Conservation (phyloP, 1,140 invertebrate species). For the Elymnias hypermnestra region DNA sequence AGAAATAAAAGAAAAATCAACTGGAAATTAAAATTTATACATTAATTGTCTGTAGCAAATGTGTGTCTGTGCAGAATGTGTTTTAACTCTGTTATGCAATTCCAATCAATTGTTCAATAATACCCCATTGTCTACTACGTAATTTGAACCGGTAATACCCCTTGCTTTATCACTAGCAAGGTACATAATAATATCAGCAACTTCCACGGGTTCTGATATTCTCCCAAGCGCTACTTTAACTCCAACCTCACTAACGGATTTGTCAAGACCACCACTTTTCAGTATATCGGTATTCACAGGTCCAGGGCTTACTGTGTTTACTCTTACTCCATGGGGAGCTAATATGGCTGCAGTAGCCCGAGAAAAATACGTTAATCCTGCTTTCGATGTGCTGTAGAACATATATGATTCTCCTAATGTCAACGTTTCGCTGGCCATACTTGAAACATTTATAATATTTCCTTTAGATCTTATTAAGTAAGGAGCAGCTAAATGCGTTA, state of each 20-base stretch:
- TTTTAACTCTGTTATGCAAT: too few species aligned
- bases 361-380: slow-evolving; percentile 10
- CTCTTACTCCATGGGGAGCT: slow-evolving; percentile 3
- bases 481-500: slow-evolving; percentile 15
- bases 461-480: slow-evolving; percentile 21
- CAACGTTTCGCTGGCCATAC: slow-evolving; percentile 2
- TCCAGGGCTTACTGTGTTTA: slow-evolving; percentile 1
- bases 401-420: background rate
- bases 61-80: too few species aligned
- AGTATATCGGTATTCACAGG: slow-evolving; percentile 2
- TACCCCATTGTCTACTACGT: slow-evolving; percentile 21
- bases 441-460: slow-evolving; percentile 27
- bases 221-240: slow-evolving; percentile 83
- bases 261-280: background rate
- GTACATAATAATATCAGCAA: slow-evolving; percentile 84
- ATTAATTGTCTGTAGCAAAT: too few species aligned
- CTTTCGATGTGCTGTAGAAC: slow-evolving; percentile 7
- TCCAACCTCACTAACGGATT: slow-evolving; percentile 49
- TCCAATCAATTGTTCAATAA: slow-evolving; percentile 4
- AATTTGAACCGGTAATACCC: slow-evolving; percentile 81
- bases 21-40: too few species aligned
- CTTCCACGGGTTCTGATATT: slow-evolving; percentile 80
- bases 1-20: too few species aligned
- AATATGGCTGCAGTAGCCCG: slow-evolving; percentile 4
- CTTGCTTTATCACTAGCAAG: slow-evolving; percentile 83